A percentile compares a stretch with the other conserved stretches of the same genome.
Evolutionary conservation across 2,113 vertebrate species (phyloP).

Genomic region (Tupaia tana): DNA sequence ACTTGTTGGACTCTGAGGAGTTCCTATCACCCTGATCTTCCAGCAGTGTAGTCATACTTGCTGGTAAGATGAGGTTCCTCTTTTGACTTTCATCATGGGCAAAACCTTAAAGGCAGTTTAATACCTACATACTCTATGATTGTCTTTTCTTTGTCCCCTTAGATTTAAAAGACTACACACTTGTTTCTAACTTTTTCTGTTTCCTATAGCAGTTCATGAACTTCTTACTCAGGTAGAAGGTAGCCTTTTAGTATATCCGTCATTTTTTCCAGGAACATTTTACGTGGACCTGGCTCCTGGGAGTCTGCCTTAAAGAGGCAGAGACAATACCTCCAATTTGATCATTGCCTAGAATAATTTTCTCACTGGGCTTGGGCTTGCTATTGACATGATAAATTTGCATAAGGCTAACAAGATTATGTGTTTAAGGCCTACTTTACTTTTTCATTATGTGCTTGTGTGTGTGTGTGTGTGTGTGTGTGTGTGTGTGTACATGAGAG

Average conservation of each 20-base stretch:
- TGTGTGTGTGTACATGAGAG: background rate
- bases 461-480: background rate
- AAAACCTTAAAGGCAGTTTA: background rate
- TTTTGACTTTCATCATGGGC: background rate
- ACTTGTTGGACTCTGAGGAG: background rate
- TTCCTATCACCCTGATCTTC: background rate
- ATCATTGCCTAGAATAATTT: constrained; percentile 17
- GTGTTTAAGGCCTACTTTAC: constrained; percentile 1
- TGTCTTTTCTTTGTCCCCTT: no score
- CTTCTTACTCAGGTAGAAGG: background rate
- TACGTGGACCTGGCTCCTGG: background rate
- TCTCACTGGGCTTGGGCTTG: background rate
- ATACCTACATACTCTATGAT: background rate
- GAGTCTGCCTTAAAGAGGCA: background rate
- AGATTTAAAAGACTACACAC: background rate
- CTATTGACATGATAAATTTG: background rate
- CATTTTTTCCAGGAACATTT: background rate
- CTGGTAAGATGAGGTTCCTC: background rate
- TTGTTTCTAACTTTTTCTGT: background rate
- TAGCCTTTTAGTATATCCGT: background rate
- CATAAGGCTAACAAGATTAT: background rate
- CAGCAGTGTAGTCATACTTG: background rate
- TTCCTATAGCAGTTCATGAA: background rate
- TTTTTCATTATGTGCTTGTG: background rate
- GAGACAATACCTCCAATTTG: background rate